Evolutionary conservation across 2,113 vertebrate genomes (phyloP).

Genomic region (Clinocottus analis): DNA sequence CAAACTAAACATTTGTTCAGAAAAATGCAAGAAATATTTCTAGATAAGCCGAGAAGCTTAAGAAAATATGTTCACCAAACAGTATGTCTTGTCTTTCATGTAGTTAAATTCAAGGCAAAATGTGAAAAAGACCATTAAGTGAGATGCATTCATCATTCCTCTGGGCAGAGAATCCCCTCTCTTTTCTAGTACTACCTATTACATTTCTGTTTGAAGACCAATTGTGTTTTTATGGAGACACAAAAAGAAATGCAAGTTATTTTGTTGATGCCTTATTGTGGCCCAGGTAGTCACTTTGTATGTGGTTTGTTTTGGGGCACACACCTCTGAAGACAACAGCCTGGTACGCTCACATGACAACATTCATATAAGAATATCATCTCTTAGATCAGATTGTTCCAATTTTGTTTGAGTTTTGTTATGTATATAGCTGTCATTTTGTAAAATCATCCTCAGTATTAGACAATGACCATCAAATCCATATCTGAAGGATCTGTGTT

Average conservation of each 20-base stretch:
- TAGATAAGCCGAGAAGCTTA: neutral
- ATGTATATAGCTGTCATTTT: conserved; percentile 32
- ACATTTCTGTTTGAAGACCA: conserved; percentile 31
- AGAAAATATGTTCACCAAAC: neutral
- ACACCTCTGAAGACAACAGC: neutral
- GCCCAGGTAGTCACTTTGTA: conserved; percentile 33
- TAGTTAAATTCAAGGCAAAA: conserved; percentile 30
- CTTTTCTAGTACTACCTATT: neutral
- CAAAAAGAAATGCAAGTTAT: neutral
- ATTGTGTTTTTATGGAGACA: conserved; percentile 23
- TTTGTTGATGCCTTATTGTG: conserved; percentile 41
- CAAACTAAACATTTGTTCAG: neutral
- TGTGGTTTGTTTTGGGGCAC: neutral
- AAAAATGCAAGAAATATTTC: neutral
- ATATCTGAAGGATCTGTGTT: conserved; percentile 56
- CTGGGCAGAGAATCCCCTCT: conserved; percentile 2
- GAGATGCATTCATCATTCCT: conserved; percentile 57
- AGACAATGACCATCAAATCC: conserved; percentile 15
- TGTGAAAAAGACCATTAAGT: conserved; percentile 48
- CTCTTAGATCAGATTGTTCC: conserved; percentile 17
- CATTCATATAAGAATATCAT: neutral
- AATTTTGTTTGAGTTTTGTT: neutral
- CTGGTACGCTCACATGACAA: neutral
- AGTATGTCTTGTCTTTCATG: conserved; percentile 9
- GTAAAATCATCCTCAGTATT: conserved; percentile 11